Percentiles rank a stretch among this genome's conserved stretches.
These are phyloP conservation scores for Drosophila parthenogenetica DNA, from an alignment of 2,888 invertebrate genomes.

Conservation along the genomic window DNA sequence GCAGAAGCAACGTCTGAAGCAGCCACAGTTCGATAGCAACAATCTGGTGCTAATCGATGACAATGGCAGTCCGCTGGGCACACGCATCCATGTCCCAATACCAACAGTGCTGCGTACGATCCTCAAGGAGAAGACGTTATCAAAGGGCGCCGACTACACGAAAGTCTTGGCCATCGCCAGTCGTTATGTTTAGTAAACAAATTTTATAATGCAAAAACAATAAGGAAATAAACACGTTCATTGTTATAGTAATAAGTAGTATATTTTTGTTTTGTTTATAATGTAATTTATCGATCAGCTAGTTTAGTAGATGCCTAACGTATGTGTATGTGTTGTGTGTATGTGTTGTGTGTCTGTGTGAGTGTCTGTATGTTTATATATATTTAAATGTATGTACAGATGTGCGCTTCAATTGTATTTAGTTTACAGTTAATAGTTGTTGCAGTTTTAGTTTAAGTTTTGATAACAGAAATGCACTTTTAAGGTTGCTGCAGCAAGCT, in stretches of 20 bases:
- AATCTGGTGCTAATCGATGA: slow-evolving; percentile 98
- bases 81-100: slow-evolving; percentile 97
- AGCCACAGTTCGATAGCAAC: slow-evolving; percentile 97
- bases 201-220: neutral
- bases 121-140: slow-evolving; percentile 91
- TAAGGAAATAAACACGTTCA: slow-evolving; percentile 25
- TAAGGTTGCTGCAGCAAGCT: slow-evolving; percentile 43
- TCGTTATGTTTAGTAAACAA: slow-evolving; percentile 83
- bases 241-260: slow-evolving; percentile 68
- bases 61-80: slow-evolving; percentile 96
- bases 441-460: slow-evolving; percentile 26
- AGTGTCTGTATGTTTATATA: slow-evolving; percentile 21
- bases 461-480: slow-evolving; percentile 72
- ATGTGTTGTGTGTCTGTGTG: slow-evolving; percentile 23
- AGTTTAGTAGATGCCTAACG: slow-evolving; percentile 68
- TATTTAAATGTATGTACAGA: slow-evolving; percentile 71
- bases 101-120: slow-evolving; percentile 95
- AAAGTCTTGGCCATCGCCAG: slow-evolving; percentile 96
- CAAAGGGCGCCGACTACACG: slow-evolving; percentile 95
- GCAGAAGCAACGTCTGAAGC: slow-evolving; percentile 91
- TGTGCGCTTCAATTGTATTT: slow-evolving; percentile 60
- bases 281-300: slow-evolving; percentile 71
- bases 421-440: slow-evolving; percentile 64
- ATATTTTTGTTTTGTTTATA: slow-evolving; percentile 57
- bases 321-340: slow-evolving; percentile 27